Base-by-base conservation (phyloP, 1,140 invertebrate genomes). In the Drosophila ogumai region DNA sequence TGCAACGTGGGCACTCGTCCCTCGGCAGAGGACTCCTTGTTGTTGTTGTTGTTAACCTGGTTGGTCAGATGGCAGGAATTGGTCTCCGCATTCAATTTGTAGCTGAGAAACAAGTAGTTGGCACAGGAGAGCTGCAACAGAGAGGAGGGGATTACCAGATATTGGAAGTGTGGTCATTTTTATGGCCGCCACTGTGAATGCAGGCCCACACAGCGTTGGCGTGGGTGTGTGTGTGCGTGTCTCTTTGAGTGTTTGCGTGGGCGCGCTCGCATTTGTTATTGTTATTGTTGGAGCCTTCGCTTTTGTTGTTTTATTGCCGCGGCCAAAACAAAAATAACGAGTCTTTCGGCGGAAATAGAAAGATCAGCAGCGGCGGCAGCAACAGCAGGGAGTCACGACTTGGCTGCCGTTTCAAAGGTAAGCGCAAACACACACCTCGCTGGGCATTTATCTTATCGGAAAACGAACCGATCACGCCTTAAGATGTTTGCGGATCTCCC, bases 101-200 rank as follows among this genome's bases (percentile, higher is more conserved):
- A 99, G 2, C 97, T 96, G 31, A 99, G 94, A 92, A 99, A 97
- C 50, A 96, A 95, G 85, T 98, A 98, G 91, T 95, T 96, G 36
- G 95, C 95, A 93, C 97, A 97, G 0, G 97, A 98, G 81, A 98
- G 93, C 97, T 98, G 92, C 28, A 64, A 66, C 17, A 34, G 38
- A 17, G 28, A n/a, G 52, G 15, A 2, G 9, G 22, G 54, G 36
- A 15, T 36, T 17, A 13, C 1, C 1, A 22, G 6, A 8, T 54
- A 9, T 22, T 7, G 10, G 8, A 38, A 22, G 32, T 61, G 6
- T 38, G 9, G 15, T 34, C 12, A 54, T 28, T 56, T 73, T 59
- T 43, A 10, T n/a, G 22, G 13, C 36, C 38, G 19, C 38, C 31
- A 79, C 72, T 76, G 60, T 81, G n/a, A 43, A 43, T 76, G 52